phyloP scores from a whole-genome alignment of 37 sponge, comb jelly and placozoan genomes.

The Amphimedon queenslandica region DNA sequence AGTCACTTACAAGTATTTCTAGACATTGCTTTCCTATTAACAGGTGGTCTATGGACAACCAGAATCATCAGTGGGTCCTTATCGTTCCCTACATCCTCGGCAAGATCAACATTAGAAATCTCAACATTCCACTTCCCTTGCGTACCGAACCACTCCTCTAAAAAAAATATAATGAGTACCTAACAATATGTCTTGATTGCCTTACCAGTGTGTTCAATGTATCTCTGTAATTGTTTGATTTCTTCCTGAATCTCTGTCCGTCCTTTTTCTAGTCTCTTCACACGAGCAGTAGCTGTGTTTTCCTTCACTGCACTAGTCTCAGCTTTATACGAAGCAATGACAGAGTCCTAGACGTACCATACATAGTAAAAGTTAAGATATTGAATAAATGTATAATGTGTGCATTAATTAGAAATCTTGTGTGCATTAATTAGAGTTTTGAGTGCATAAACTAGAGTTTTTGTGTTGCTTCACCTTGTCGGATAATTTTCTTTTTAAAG shows the following conservation, averaged over 20 bases:
- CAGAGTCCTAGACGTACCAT: too few species aligned
- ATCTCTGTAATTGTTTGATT: slow-evolving; percentile 67
- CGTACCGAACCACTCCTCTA: slow-evolving; percentile 67
- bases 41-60: slow-evolving; percentile 35
- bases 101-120: slow-evolving; percentile 41
- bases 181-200: too few species aligned
- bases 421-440: too few species aligned
- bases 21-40: not conserved
- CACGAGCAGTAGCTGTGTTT: slow-evolving; percentile 7
- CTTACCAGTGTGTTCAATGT: slow-evolving; percentile 53
- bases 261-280: slow-evolving; percentile 39
- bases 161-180: slow-evolving; percentile 4
- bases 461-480: too few species aligned
- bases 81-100: slow-evolving; percentile 24
- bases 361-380: too few species aligned
- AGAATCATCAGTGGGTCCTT: slow-evolving; percentile 54
- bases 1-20: too few species aligned
- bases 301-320: slow-evolving; percentile 36
- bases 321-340: too few species aligned
- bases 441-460: too few species aligned
- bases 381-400: too few species aligned
- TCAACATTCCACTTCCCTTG: slow-evolving; percentile 59
- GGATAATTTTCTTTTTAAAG: slow-evolving; percentile 30
- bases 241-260: slow-evolving; percentile 20
- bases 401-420: too few species aligned